phyloP scores from a whole-genome alignment of 2,888 invertebrate species.

The Sarcophaga variegata region DNA sequence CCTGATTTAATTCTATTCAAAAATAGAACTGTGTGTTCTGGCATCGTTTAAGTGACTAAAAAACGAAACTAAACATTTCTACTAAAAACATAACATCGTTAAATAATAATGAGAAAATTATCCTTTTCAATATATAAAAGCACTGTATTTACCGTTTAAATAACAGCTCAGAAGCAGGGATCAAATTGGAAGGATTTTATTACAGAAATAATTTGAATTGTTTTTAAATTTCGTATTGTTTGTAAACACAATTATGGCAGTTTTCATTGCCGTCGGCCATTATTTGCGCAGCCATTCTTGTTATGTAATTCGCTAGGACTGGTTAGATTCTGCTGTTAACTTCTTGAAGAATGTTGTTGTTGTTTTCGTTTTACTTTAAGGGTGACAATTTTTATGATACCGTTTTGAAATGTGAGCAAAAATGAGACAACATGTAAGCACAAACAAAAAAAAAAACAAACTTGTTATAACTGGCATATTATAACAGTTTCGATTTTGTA shows the following conservation, averaged over 20 bases:
- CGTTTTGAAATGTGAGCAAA: not conserved
- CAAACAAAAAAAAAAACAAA: not conserved
- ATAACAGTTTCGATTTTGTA: conserved; percentile 1
- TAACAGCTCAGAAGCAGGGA: too few relatives aligned
- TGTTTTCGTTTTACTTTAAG: conserved; percentile 9
- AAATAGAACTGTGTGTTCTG: too few relatives aligned
- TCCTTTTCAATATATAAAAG: too few relatives aligned
- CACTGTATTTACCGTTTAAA: too few relatives aligned
- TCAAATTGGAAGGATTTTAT: too few relatives aligned
- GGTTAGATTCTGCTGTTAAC: not conserved
- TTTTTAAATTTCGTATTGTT: not conserved
- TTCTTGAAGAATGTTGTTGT: not conserved
- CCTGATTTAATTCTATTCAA: too few relatives aligned
- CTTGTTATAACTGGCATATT: not conserved
- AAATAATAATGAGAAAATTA: too few relatives aligned
- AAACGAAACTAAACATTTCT: too few relatives aligned
- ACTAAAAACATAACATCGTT: too few relatives aligned
- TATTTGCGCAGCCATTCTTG: conserved; percentile 4
- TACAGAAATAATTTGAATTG: too few relatives aligned
- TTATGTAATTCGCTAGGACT: not conserved
- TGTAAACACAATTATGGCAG: conserved; percentile 25
- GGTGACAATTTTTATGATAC: conserved; percentile 14
- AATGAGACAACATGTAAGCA: conserved; percentile 8
- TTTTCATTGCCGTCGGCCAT: conserved; percentile 41
- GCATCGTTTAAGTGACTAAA: too few relatives aligned